Percentiles rank a stretch among this genome's conserved stretches.
These are phyloP conservation scores for Suillia variegata DNA, from an alignment of 2,888 invertebrate genomes.

Conservation along the genomic window DNA sequence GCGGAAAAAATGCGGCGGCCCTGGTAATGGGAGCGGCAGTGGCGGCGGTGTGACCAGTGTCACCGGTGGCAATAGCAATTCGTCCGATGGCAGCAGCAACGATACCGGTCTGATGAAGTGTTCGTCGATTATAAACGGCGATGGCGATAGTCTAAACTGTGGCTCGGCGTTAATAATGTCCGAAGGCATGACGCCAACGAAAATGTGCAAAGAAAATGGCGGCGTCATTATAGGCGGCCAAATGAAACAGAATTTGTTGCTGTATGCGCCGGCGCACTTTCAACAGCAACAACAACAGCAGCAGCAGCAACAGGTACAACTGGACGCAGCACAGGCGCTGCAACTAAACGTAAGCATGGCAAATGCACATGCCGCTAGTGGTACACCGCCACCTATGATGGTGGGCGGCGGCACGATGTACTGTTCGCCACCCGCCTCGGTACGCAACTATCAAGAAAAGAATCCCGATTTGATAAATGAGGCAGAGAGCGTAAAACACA, in stretches of 20 bases:
- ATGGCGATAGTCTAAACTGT: conserved; percentile 45
- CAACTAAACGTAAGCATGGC: conserved; percentile 47
- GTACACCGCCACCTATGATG: conserved; percentile 59
- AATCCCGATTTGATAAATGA: conserved; percentile 83
- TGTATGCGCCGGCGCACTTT: conserved; percentile 53
- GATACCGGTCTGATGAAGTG: conserved; percentile 64
- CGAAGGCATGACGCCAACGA: conserved; percentile 52
- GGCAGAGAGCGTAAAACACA: conserved; percentile 67
- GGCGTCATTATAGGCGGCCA: conserved; percentile 56
- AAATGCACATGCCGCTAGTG: conserved; percentile 35
- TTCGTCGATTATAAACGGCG: conserved; percentile 61
- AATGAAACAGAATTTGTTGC: conserved; percentile 58
- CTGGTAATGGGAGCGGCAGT: not conserved
- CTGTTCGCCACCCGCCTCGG: conserved; percentile 65
- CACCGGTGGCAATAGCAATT: conserved; percentile 41
- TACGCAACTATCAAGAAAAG: conserved; percentile 67
- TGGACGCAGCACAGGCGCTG: conserved; percentile 36
- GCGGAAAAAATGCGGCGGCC: conserved; percentile 66
- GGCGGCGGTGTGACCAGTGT: conserved; percentile 62
- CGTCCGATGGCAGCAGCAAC: conserved; percentile 58
- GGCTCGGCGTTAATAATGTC: conserved; percentile 41
- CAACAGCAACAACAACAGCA: conserved; percentile 32
- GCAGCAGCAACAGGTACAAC: conserved; percentile 30
- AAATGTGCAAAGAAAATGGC: conserved; percentile 46
- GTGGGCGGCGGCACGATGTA: conserved; percentile 51